phyloP scores from a whole-genome alignment of 2,113 vertebrate species.

The Lutjanus erythropterus region DNA sequence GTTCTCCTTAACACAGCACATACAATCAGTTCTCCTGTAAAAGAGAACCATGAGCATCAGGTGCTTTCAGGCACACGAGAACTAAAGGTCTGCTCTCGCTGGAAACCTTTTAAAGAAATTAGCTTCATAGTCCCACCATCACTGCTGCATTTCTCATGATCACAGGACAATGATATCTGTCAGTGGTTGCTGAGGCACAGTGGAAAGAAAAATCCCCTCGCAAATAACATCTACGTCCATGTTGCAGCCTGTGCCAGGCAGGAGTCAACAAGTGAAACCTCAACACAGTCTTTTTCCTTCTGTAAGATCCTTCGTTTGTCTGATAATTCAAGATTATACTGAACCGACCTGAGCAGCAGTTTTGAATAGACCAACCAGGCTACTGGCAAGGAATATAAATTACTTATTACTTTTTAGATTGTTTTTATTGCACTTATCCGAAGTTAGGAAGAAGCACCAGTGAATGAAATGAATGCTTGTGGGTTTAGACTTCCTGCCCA shows the following conservation, averaged over 20 bases:
- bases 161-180: not conserved
- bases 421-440: conserved; percentile 54
- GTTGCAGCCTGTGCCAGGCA: not conserved
- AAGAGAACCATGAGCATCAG: not conserved
- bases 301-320: not conserved
- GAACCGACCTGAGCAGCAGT: not conserved
- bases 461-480: not conserved
- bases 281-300: not conserved
- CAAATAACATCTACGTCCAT: not conserved
- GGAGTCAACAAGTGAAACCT: not conserved
- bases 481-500: not conserved
- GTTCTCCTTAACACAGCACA: not conserved
- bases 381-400: not conserved
- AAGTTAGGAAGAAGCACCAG: conserved; percentile 1
- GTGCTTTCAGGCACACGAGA: not conserved
- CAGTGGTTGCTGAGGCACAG: conserved; percentile 21
- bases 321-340: not conserved
- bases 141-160: not conserved
- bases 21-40: not conserved
- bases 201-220: not conserved
- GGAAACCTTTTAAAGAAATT: not conserved
- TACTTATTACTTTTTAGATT: not conserved
- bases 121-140: too few species aligned
- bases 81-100: not conserved
- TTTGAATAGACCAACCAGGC: not conserved